phyloP scores from a whole-genome alignment of 2,797 vertebrate genomes.

The Lepilemur ruficaudatus region DNA sequence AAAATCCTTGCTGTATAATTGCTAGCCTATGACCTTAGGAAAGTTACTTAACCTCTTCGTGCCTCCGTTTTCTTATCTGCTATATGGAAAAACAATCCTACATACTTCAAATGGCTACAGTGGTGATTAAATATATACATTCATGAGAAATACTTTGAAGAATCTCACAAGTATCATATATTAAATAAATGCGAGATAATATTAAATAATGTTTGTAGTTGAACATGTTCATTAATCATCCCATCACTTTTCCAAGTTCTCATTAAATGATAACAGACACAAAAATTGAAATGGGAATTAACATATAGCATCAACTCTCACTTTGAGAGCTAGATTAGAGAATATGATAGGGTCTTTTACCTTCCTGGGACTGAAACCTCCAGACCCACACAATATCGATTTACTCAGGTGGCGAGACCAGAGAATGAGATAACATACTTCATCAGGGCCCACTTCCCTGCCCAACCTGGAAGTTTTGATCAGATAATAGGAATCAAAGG shows the following conservation, averaged over 20 bases:
- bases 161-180: not conserved
- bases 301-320: not conserved
- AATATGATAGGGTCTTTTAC: not conserved
- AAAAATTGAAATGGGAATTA: conserved; percentile 8
- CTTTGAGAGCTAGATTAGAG: not conserved
- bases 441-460: not conserved
- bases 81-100: not conserved
- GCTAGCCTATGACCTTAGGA: not conserved
- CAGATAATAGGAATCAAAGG: not conserved
- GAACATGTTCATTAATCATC: not conserved
- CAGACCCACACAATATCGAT: not conserved
- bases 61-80: not conserved
- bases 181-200: not conserved
- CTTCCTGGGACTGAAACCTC: not conserved
- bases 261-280: not conserved
- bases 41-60: not conserved
- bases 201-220: not conserved
- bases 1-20: not conserved
- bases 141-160: not conserved
- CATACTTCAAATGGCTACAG: not conserved
- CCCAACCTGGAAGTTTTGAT: not conserved
- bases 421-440: not conserved
- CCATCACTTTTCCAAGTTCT: not conserved
- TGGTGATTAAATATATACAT: not conserved
- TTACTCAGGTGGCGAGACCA: not conserved